phyloP scores from a whole-genome alignment of 2,888 invertebrate genomes.

The Himalopsyche tibetana region DNA sequence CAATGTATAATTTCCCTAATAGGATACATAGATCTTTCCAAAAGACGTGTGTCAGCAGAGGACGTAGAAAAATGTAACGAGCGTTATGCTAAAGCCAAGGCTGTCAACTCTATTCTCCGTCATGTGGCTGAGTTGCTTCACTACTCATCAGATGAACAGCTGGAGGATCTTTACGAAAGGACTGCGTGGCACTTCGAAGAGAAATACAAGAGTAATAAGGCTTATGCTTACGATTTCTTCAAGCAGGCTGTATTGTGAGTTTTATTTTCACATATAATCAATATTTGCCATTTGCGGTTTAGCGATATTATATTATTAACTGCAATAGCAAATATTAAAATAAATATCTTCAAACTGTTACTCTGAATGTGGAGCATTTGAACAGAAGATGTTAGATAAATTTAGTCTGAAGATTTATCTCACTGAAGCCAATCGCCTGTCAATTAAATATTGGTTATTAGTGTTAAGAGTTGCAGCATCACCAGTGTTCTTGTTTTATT shows the following conservation, averaged over 20 bases:
- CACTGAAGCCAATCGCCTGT: too few species aligned
- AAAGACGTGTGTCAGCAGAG: constrained; percentile 97
- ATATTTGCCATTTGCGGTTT: too few species aligned
- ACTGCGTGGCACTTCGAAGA: constrained; percentile 99
- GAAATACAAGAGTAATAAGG: constrained; percentile 95
- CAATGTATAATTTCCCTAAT: constrained; percentile 55
- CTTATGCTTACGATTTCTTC: constrained; percentile 97
- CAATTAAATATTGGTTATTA: too few species aligned
- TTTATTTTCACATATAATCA: not conserved
- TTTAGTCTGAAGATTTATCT: too few species aligned
- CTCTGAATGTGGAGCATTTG: too few species aligned
- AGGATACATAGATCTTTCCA: constrained; percentile 99
- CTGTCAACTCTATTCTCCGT: constrained; percentile 97
- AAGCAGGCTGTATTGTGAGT: constrained; percentile 97
- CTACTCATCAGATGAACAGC: constrained; percentile 92
- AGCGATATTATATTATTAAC: not conserved
- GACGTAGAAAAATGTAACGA: constrained; percentile 99
- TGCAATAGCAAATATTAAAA: too few species aligned
- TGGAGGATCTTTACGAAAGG: constrained; percentile 96
- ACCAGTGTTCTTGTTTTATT: too few species aligned
- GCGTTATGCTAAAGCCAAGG: constrained; percentile 98
- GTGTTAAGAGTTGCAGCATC: too few species aligned
- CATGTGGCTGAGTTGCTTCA: constrained; percentile 97
- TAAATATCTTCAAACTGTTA: too few species aligned
- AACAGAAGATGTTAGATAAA: too few species aligned